Percentiles rank a stretch among this genome's conserved stretches.
Conservation (phyloP, 2,797 vertebrate species). For the Cuniculus paca region DNA sequence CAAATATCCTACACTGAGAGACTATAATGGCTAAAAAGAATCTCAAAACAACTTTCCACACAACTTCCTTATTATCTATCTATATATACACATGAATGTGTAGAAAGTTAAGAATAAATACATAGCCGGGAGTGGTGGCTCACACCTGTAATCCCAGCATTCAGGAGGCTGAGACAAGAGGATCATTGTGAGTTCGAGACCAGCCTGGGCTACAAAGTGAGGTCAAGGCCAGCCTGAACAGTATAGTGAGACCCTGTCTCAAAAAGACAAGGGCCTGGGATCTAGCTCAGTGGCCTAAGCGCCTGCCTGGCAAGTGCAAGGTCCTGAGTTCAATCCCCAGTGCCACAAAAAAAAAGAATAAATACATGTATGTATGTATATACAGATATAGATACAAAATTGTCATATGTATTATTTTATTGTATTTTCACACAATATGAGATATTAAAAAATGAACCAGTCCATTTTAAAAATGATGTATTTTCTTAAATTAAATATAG, state of each 20-base stretch:
- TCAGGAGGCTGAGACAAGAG: no score
- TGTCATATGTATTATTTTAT: not conserved
- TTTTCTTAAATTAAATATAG: slow-evolving; percentile 16
- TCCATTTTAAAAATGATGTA: slow-evolving; percentile 1
- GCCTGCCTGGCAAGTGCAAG: no score
- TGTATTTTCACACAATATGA: not conserved
- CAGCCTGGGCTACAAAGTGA: no score
- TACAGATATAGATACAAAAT: not conserved
- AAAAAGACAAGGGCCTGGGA: no score
- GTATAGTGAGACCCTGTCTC: no score
- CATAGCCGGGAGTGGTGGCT: no score
- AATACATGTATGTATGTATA: not conserved
- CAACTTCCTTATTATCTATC: slow-evolving; percentile 23
- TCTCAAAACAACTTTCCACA: not conserved
- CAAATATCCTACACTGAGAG: not conserved
- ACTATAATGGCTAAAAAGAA: not conserved
- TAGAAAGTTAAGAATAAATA: not conserved
- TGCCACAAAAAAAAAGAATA: no score
- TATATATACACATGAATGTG: not conserved
- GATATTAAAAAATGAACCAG: not conserved
- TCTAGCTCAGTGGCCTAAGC: no score
- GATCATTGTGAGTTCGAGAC: no score
- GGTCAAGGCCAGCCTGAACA: no score
- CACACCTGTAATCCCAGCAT: no score
- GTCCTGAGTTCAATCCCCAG: no score